A percentile compares a stretch with the other conserved stretches of the same genome.
phyloP scores from a whole-genome alignment of 2,797 vertebrate species.

The Gymnopithys bicolor region DNA sequence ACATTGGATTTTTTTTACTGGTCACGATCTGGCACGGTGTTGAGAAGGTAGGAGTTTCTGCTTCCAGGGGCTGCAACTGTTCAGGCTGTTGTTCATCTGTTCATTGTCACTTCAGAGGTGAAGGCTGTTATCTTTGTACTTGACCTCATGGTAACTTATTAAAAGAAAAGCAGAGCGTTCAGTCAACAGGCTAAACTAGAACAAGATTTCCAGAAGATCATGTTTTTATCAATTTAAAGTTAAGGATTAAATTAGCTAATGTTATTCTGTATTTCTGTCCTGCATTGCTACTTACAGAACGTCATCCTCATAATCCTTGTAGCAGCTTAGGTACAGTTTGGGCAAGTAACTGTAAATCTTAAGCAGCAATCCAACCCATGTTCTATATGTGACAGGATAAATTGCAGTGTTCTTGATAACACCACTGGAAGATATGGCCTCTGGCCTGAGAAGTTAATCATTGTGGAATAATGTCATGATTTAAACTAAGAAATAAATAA shows the following conservation, averaged over 20 bases:
- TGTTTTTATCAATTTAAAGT: not conserved
- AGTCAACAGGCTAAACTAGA: not conserved
- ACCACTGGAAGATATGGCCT: not conserved
- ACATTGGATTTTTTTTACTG: not conserved
- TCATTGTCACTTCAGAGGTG: not conserved
- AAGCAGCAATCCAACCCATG: not conserved
- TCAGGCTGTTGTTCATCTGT: not conserved
- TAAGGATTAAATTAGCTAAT: not conserved
- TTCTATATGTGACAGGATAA: not conserved
- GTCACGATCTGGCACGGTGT: not conserved
- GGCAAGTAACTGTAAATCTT: not conserved
- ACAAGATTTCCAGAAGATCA: not conserved
- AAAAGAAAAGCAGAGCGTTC: not conserved
- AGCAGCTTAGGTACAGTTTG: not conserved
- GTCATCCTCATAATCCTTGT: not conserved
- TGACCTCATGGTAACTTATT: not conserved
- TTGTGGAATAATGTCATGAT: constrained; percentile 20
- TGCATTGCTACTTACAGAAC: not conserved
- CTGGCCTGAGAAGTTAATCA: constrained; percentile 2
- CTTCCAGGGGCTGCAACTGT: not conserved
- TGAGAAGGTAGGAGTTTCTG: not conserved
- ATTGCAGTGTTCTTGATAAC: not conserved
- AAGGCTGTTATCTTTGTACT: not conserved
- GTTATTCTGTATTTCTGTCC: not conserved
- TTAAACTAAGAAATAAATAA: constrained; percentile 42